phyloP scores from a whole-genome alignment of 2,888 invertebrate genomes.

The Eupeodes latifasciatus region DNA sequence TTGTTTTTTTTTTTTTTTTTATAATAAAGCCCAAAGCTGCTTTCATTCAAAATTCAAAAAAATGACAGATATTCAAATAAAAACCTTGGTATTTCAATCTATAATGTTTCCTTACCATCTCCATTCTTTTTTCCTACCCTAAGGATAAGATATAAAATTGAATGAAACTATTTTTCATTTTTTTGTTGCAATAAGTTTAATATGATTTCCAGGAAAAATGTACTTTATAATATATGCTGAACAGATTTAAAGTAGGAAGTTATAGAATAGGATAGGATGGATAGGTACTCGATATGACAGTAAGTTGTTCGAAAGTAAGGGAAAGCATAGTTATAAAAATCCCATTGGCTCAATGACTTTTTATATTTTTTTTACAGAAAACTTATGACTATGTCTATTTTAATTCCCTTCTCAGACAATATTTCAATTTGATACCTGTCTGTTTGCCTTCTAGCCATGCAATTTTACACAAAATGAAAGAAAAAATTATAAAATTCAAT shows the following conservation, averaged over 20 bases:
- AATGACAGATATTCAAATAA: slow-evolving; percentile 2
- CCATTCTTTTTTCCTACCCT: neutral
- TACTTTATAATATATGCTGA: neutral
- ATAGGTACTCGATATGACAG: neutral
- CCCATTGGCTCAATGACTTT: slow-evolving; percentile 63
- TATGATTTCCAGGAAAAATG: neutral
- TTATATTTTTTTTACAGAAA: slow-evolving; percentile 40
- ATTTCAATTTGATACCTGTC: slow-evolving; percentile 56
- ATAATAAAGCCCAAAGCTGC: neutral
- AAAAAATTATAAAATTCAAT: slow-evolving; percentile 48
- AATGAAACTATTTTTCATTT: slow-evolving; percentile 2
- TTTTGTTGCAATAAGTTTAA: neutral
- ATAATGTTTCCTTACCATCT: neutral
- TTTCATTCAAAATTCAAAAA: neutral
- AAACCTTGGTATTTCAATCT: neutral
- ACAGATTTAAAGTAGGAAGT: neutral
- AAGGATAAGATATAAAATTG: neutral
- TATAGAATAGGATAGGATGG: too few relatives aligned
- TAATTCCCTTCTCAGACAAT: slow-evolving; percentile 53
- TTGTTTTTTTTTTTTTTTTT: neutral
- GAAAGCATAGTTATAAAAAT: neutral
- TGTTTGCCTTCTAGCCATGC: slow-evolving; percentile 2
- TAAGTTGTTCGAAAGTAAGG: neutral
- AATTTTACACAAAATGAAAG: neutral
- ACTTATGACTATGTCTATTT: neutral